phyloP scores from a whole-genome alignment of 2,888 invertebrate species.

The Pseudoips prasinana region DNA sequence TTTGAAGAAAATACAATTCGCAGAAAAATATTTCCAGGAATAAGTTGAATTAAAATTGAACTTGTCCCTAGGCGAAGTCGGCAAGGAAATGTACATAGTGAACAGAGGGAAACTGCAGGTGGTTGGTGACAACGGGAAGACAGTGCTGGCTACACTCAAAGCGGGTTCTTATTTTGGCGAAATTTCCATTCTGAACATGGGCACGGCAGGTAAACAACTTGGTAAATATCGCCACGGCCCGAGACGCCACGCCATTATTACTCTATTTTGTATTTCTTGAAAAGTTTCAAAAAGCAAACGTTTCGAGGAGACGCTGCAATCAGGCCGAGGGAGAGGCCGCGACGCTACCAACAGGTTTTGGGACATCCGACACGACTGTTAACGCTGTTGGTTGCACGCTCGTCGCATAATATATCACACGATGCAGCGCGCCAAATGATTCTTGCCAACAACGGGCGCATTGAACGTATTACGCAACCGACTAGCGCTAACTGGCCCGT shows the following conservation, averaged over 20 bases:
- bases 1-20: background rate
- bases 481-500: slow-evolving; percentile 55
- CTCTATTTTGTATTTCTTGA: slow-evolving; percentile 64
- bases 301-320: slow-evolving; percentile 80
- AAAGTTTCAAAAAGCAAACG: slow-evolving; percentile 76
- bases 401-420: slow-evolving; percentile 17
- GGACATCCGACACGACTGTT: slow-evolving; percentile 65
- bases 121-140: slow-evolving; percentile 96
- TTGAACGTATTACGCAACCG: slow-evolving; percentile 27
- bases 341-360: slow-evolving; percentile 74
- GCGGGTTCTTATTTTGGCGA: slow-evolving; percentile 99
- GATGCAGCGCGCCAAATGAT: background rate
- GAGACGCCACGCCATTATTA: slow-evolving; percentile 82
- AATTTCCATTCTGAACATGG: slow-evolving; percentile 99
- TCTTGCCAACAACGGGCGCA: background rate
- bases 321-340: slow-evolving; percentile 80
- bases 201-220: slow-evolving; percentile 99
- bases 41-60: no score
- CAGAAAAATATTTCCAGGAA: slow-evolving; percentile 1
- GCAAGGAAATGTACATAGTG: slow-evolving; percentile 99
- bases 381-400: slow-evolving; percentile 38
- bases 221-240: slow-evolving; percentile 91
- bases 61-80: slow-evolving; percentile 93
- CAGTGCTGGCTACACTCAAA: slow-evolving; percentile 97
- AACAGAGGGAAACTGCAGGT: slow-evolving; percentile 97